Evolutionary conservation across 2,888 invertebrate species (phyloP).

Genomic region (Carpatolechia fugitivella): DNA sequence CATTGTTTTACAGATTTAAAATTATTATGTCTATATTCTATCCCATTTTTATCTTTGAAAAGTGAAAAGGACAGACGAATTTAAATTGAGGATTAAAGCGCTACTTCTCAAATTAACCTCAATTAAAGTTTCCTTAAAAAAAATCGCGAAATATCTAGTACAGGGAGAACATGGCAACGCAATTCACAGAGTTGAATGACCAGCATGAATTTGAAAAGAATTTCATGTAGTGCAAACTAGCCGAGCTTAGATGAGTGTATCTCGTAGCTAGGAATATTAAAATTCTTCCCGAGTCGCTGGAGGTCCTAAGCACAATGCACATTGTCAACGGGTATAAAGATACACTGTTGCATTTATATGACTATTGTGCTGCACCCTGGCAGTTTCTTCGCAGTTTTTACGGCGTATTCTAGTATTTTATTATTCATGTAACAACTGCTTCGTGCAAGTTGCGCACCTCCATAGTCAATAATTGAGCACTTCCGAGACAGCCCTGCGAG

Average conservation of each 20-base stretch:
- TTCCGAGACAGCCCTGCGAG: slow-evolving; percentile 52
- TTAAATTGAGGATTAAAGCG: no score
- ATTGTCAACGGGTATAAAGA: slow-evolving; percentile 73
- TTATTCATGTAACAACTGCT: slow-evolving; percentile 72
- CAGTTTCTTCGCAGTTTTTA: slow-evolving; percentile 67
- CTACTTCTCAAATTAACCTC: no score
- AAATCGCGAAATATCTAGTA: no score
- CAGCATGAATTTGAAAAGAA: slow-evolving; percentile 51
- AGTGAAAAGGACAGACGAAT: no score
- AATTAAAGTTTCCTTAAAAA: no score
- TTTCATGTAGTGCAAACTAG: slow-evolving; percentile 49
- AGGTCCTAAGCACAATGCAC: slow-evolving; percentile 62
- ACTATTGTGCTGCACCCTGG: slow-evolving; percentile 69
- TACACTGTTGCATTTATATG: slow-evolving; percentile 73
- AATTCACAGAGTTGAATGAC: slow-evolving; percentile 42
- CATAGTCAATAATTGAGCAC: slow-evolving; percentile 72
- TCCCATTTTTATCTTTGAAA: no score
- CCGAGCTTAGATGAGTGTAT: slow-evolving; percentile 45
- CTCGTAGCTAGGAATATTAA: slow-evolving; percentile 39
- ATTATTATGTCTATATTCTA: no score
- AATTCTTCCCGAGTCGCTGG: slow-evolving; percentile 34
- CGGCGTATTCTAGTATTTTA: slow-evolving; percentile 67
- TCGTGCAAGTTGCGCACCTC: slow-evolving; percentile 55
- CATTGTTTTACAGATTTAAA: no score
- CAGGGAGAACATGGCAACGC: no score